Evolutionary conservation across 2,888 invertebrate species (phyloP).

Genomic region (Tenodera sinensis): DNA sequence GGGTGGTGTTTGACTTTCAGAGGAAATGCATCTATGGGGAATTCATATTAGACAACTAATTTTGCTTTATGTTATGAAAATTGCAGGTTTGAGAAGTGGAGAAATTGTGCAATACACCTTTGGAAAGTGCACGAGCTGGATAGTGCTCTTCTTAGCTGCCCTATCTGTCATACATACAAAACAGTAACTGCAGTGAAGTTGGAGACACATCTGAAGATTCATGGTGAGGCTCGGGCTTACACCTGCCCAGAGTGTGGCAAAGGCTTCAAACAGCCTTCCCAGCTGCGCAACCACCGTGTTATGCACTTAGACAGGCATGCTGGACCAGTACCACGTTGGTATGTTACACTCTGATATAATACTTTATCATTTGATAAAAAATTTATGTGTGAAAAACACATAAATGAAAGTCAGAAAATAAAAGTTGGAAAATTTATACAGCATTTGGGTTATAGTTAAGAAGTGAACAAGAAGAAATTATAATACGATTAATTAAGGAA

Average conservation of each 20-base stretch:
- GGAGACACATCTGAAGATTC: conserved; percentile 61
- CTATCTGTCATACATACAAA: conserved; percentile 28
- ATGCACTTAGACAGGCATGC: conserved; percentile 47
- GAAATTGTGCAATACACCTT: conserved; percentile 62
- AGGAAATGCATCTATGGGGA: neutral
- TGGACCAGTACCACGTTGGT: conserved; percentile 26
- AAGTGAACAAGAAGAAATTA: too few relatives aligned
- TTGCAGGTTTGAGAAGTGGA: conserved; percentile 49
- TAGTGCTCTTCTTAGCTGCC: conserved; percentile 28
- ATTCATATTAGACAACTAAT: neutral
- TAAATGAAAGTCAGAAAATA: too few relatives aligned
- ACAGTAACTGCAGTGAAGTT: conserved; percentile 46
- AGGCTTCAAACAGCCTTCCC: conserved; percentile 58
- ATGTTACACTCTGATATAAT: neutral
- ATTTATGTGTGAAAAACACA: too few relatives aligned
- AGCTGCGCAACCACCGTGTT: conserved; percentile 59
- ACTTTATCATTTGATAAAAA: too few relatives aligned
- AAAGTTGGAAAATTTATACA: too few relatives aligned
- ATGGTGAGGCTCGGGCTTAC: conserved; percentile 51
- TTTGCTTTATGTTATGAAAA: neutral
- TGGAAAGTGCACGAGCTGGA: conserved; percentile 51
- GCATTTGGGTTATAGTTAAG: too few relatives aligned
- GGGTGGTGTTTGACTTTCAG: too few relatives aligned
- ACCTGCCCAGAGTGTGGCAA: conserved; percentile 56
- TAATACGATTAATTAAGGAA: too few relatives aligned